Evolutionary conservation across 2,113 vertebrate genomes (phyloP).

Genomic region (Lepus timidus): DNA sequence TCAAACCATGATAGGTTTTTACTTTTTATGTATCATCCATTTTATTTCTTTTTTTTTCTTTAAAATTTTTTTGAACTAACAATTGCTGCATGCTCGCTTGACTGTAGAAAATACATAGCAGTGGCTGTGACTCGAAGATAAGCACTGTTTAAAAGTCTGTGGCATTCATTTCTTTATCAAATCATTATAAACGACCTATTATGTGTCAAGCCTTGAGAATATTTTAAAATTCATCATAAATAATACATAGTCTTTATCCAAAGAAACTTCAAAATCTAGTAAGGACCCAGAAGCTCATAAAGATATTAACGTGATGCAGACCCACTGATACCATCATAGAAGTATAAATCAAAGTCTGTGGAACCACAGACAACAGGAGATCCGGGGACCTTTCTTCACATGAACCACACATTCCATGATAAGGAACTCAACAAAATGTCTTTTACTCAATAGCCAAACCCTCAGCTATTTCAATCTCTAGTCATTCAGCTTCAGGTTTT

Average conservation of each 20-base stretch:
- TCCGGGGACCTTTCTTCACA: neutral
- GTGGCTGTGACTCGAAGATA: neutral
- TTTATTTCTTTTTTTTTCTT: neutral
- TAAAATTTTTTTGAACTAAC: neutral
- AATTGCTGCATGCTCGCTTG: neutral
- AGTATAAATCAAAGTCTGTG: neutral
- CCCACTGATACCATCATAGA: neutral
- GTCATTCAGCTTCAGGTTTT: neutral
- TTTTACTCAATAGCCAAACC: neutral
- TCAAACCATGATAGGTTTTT: too few species aligned
- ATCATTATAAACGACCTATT: neutral
- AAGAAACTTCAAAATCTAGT: conserved; percentile 7
- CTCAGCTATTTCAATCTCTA: neutral
- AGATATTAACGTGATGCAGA: neutral
- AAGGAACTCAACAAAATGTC: neutral
- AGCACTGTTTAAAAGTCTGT: neutral
- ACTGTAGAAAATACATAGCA: neutral
- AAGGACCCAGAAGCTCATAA: neutral
- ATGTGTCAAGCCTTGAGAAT: neutral
- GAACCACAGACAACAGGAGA: neutral
- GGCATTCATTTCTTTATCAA: neutral
- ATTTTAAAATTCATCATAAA: neutral
- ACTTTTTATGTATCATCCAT: too few species aligned
- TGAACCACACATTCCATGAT: neutral
- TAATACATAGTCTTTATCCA: neutral